phyloP scores from a whole-genome alignment of 2,113 vertebrate genomes.

The Elachura formosa region DNA sequence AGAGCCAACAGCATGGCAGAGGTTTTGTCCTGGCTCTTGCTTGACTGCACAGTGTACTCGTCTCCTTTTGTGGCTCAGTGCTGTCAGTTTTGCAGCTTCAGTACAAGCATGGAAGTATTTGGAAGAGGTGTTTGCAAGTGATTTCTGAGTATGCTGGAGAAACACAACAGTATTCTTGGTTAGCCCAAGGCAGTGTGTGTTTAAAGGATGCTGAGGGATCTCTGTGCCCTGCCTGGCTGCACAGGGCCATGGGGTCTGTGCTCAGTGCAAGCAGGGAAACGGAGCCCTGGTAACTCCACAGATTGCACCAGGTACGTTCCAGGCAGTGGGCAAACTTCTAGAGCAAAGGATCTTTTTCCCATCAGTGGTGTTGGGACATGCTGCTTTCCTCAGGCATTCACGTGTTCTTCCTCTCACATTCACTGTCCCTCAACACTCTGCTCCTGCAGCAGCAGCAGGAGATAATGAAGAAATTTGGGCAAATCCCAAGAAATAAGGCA shows the following conservation, averaged over 20 bases:
- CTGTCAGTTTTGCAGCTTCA: neutral
- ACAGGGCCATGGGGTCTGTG: neutral
- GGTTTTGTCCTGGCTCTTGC: neutral
- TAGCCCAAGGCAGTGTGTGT: neutral
- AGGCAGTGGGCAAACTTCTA: neutral
- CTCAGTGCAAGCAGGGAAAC: neutral
- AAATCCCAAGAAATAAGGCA: neutral
- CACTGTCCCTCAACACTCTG: neutral
- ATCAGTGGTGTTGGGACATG: neutral
- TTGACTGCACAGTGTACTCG: neutral
- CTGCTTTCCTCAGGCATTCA: neutral
- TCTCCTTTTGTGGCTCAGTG: neutral
- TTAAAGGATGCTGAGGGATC: neutral
- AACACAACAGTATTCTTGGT: fast-evolving
- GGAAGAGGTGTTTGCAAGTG: neutral
- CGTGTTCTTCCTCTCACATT: neutral
- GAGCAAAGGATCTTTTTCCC: neutral
- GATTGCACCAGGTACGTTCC: neutral
- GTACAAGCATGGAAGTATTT: neutral
- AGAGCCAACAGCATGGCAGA: neutral
- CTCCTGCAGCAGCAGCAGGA: neutral
- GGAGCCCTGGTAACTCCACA: neutral
- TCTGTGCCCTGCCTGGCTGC: neutral
- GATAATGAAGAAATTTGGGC: neutral
- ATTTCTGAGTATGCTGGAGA: neutral